A percentile compares a stretch with the other conserved stretches of the same genome.
These are phyloP conservation scores for Sander lucioperca DNA, from an alignment of 2,113 vertebrate genomes.

Conservation along the genomic window DNA sequence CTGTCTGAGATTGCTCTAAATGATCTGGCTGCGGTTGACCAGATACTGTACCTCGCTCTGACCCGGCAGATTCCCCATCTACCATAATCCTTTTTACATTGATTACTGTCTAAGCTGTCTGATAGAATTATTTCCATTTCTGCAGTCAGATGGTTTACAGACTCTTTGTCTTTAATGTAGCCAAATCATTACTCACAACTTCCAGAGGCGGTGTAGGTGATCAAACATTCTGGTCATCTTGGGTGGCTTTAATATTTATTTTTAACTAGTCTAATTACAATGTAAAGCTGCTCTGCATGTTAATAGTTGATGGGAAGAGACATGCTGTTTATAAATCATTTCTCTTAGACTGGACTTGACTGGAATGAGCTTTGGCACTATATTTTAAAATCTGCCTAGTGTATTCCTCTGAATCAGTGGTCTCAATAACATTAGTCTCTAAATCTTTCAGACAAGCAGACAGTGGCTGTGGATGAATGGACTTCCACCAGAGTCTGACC, in stretches of 20 bases:
- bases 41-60: background rate
- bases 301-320: constrained; percentile 13
- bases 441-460: constrained; percentile 34
- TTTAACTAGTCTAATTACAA: constrained; percentile 28
- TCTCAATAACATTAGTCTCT: background rate
- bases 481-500: constrained; percentile 14
- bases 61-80: background rate
- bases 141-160: background rate
- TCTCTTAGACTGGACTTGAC: background rate
- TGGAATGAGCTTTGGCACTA: background rate
- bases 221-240: constrained; percentile 31
- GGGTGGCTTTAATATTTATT: constrained; percentile 21
- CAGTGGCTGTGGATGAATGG: constrained; percentile 31
- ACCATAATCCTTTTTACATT: constrained; percentile 1
- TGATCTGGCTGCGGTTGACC: background rate
- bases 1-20: background rate
- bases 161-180: background rate
- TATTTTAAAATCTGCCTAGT: background rate
- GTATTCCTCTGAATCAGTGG: background rate
- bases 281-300: constrained; percentile 23
- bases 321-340: background rate
- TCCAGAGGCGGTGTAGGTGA: constrained; percentile 18
- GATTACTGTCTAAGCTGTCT: background rate
- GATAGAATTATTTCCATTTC: constrained; percentile 10
- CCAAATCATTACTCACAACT: constrained; percentile 11